Conservation (phyloP, 2,113 vertebrate genomes). For the Edolisoma coerulescens region DNA sequence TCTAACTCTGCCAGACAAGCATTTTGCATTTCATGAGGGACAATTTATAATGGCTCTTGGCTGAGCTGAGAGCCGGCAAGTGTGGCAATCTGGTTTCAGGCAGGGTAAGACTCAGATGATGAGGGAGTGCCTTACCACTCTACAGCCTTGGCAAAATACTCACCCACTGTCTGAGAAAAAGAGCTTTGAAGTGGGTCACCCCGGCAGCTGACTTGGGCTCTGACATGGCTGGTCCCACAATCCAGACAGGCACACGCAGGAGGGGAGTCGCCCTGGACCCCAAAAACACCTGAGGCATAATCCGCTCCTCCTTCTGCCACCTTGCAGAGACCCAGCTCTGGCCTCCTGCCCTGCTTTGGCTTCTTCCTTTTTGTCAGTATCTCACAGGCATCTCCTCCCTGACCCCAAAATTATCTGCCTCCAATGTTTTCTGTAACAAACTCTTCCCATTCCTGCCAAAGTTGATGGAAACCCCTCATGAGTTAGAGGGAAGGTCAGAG, state of each 20-base stretch:
- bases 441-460: fast-evolving
- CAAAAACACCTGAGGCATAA: fast-evolving
- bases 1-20: slow-evolving; percentile 19
- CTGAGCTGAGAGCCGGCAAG: background rate
- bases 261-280: background rate
- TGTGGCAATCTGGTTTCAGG: background rate
- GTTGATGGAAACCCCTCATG: background rate
- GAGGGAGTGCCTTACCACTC: background rate
- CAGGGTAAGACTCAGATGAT: background rate
- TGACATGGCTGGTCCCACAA: fast-evolving
- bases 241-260: fast-evolving
- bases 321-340: background rate
- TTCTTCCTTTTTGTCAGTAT: background rate
- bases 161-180: background rate
- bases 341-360: background rate
- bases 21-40: slow-evolving; percentile 22
- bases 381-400: background rate
- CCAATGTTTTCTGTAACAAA: background rate
- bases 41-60: background rate
- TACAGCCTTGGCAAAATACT: background rate
- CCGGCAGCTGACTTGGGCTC: background rate
- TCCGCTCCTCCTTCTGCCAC: background rate
- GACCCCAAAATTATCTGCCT: background rate
- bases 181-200: background rate
- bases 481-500: background rate